Percentiles rank a stretch among this genome's conserved stretches.
Conservation (phyloP, 1,140 invertebrate species). For the Coelopa frigida region DNA sequence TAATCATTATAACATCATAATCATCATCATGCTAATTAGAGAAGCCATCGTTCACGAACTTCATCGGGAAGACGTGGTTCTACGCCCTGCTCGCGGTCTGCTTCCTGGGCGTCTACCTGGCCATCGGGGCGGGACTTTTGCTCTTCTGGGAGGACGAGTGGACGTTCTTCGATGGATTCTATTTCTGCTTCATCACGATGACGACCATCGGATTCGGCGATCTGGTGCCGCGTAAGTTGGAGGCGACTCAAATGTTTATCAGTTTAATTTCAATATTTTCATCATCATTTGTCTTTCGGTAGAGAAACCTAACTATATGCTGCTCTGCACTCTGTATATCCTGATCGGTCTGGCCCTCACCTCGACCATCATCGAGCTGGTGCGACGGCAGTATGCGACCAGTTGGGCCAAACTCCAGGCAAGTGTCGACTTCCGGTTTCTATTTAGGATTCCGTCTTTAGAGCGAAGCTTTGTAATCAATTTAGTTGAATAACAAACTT, state of each 20-base stretch:
- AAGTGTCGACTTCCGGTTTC: too few relatives aligned
- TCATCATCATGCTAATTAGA: too few relatives aligned
- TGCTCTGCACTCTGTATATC: slow-evolving; percentile 86
- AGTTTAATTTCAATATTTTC: slow-evolving; percentile 5
- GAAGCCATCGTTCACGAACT: slow-evolving; percentile 38
- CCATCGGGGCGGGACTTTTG: slow-evolving; percentile 66
- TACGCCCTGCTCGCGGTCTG: slow-evolving; percentile 63
- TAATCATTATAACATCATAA: too few relatives aligned
- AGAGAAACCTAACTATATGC: slow-evolving; percentile 82
- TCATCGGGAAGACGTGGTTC: slow-evolving; percentile 50
- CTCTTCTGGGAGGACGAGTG: slow-evolving; percentile 77
- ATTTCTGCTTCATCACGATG: slow-evolving; percentile 93
- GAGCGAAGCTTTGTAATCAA: not conserved
- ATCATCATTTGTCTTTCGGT: not conserved
- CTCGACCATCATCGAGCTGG: slow-evolving; percentile 88
- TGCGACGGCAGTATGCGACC: slow-evolving; percentile 74
- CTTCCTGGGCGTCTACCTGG: slow-evolving; percentile 69
- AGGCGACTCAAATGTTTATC: not conserved
- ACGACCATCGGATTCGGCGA: slow-evolving; percentile 92
- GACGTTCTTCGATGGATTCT: slow-evolving; percentile 88
- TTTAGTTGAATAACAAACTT: not conserved
- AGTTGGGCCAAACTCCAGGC: slow-evolving; percentile 67
- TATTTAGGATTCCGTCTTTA: too few relatives aligned
- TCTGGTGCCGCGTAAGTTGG: slow-evolving; percentile 71
- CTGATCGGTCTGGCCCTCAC: slow-evolving; percentile 88